These are phyloP conservation scores for Orchesella cincta DNA, from an alignment of 1,140 invertebrate species.

Conservation along the genomic window DNA sequence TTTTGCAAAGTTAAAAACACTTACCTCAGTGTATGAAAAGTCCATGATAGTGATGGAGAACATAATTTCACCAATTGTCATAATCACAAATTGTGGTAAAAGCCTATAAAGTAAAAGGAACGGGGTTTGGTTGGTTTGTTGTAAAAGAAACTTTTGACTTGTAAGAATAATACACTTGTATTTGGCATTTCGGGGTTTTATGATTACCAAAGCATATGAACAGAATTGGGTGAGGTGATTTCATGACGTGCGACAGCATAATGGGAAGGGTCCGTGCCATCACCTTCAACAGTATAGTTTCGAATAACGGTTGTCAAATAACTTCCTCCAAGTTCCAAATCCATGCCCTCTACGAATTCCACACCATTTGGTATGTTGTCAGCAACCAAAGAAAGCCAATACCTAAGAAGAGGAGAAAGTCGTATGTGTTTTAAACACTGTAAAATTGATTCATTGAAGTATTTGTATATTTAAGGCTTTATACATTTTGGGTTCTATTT, in stretches of 20 bases:
- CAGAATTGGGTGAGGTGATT: conserved; percentile 67
- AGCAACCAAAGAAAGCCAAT: conserved; percentile 1
- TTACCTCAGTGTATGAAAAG: conserved; percentile 39
- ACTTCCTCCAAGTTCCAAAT: conserved; percentile 38
- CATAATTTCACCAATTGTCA: conserved; percentile 82
- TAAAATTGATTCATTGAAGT: conserved; percentile 7
- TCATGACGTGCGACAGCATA: conserved; percentile 10
- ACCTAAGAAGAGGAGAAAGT: conserved; percentile 22
- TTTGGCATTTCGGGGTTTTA: too few relatives aligned
- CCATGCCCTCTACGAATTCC: conserved; percentile 11
- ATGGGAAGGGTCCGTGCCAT: conserved; percentile 9
- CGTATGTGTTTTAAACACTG: not conserved
- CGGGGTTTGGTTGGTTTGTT: too few relatives aligned
- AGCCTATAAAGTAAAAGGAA: conserved; percentile 57
- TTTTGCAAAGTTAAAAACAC: not conserved
- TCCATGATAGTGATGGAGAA: conserved; percentile 62
- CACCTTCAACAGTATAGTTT: conserved; percentile 15
- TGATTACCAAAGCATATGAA: conserved; percentile 70
- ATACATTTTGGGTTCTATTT: not conserved
- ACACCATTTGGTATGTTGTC: not conserved
- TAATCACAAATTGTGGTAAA: conserved; percentile 81
- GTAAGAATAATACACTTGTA: too few relatives aligned
- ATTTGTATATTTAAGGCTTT: not conserved
- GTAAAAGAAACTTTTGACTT: too few relatives aligned
- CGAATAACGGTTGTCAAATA: conserved; percentile 43